Percentiles rank a stretch among this genome's conserved stretches.
Evolutionary conservation across 2,888 invertebrate species (phyloP).

Genomic region (Carpatolechia fugitivella): DNA sequence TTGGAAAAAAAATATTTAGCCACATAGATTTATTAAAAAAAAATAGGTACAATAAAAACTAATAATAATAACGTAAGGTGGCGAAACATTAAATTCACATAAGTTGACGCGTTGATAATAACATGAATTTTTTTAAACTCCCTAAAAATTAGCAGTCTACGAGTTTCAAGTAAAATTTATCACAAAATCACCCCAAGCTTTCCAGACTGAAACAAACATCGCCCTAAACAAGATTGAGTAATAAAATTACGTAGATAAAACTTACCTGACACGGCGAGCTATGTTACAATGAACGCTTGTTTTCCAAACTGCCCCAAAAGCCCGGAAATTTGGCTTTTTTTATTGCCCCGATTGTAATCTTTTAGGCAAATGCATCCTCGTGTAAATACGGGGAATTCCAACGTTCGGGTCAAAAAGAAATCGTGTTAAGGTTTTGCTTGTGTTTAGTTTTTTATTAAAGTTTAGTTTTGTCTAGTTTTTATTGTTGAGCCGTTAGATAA

Average conservation of each 20-base stretch:
- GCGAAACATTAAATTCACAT: no score
- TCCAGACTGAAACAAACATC: slow-evolving; percentile 14
- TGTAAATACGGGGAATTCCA: not conserved
- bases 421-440: no score
- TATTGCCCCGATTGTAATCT: slow-evolving; percentile 1
- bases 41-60: no score
- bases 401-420: not conserved
- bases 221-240: slow-evolving; percentile 14
- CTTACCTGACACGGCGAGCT: slow-evolving; percentile 6
- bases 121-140: no score
- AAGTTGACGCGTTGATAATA: no score
- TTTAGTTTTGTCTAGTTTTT: no score
- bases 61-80: no score
- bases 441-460: not conserved
- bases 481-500: no score
- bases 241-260: slow-evolving; percentile 20
- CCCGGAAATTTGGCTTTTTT: slow-evolving; percentile 4
- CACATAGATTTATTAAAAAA: no score
- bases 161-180: not conserved
- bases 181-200: slow-evolving; percentile 2
- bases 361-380: not conserved
- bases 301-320: not conserved
- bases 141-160: no score
- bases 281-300: not conserved
- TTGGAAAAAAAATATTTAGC: no score